phyloP scores from a whole-genome alignment of 2,113 vertebrate genomes.

The Apodemus speciosus region DNA sequence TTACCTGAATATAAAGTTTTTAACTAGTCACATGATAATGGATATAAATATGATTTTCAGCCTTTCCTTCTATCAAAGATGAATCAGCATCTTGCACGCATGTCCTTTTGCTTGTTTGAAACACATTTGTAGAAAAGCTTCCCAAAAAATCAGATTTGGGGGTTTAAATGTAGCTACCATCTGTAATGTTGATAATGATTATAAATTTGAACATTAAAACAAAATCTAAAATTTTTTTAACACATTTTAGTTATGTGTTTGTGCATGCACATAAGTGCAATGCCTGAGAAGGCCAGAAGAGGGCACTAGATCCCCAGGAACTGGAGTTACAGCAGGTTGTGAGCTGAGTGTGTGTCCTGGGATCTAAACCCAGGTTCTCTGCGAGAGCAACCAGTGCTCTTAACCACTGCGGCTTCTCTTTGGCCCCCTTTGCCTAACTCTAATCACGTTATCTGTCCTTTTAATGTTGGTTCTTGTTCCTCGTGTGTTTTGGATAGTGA shows the following conservation, averaged over 20 bases:
- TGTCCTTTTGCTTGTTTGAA: constrained; percentile 20
- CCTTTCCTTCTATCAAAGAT: constrained; percentile 4
- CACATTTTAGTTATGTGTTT: not conserved
- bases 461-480: not conserved
- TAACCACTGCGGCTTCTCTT: not conserved
- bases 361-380: not conserved
- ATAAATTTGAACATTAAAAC: not conserved
- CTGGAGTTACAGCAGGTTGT: not conserved
- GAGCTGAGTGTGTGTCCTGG: not conserved
- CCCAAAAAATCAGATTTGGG: not conserved
- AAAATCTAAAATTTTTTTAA: not conserved
- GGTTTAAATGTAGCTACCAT: not conserved
- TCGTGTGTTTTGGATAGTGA: not conserved
- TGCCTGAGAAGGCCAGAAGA: not conserved
- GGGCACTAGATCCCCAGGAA: not conserved
- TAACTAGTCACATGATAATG: not conserved
- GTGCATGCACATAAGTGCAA: not conserved
- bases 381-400: not conserved
- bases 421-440: not conserved
- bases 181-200: constrained; percentile 43
- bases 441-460: not conserved
- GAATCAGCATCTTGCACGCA: not conserved
- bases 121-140: not conserved
- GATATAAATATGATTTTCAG: not conserved
- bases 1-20: not conserved